A percentile compares a stretch with the other conserved stretches of the same genome.
These are phyloP conservation scores for Hylaeus volcanicus DNA, from an alignment of 1,140 invertebrate genomes.

Conservation along the genomic window DNA sequence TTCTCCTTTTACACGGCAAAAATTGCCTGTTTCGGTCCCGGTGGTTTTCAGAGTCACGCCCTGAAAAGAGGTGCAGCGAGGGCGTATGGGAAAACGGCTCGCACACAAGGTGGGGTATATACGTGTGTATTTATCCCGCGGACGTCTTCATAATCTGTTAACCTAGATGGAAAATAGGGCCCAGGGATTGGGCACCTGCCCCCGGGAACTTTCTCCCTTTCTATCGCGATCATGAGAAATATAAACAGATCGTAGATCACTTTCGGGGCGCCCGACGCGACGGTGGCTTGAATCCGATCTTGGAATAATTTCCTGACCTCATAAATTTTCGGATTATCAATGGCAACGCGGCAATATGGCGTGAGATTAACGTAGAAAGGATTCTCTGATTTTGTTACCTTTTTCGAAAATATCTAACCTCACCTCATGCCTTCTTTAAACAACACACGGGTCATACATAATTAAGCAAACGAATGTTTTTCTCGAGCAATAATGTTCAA, in stretches of 20 bases:
- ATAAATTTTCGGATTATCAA: conserved; percentile 10
- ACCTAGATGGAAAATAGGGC: conserved; percentile 59
- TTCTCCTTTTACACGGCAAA: conserved; percentile 1
- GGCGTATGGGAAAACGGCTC: conserved; percentile 60
- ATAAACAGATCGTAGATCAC: conserved; percentile 45
- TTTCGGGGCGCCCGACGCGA: neutral
- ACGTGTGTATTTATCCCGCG: conserved; percentile 58
- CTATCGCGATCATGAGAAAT: conserved; percentile 7
- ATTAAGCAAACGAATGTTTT: too few relatives aligned
- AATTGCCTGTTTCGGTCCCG: conserved; percentile 70
- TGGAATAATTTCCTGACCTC: conserved; percentile 15
- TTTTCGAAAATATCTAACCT: neutral
- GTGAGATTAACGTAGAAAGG: neutral
- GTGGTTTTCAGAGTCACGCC: conserved; percentile 80
- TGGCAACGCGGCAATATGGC: neutral
- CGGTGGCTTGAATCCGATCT: neutral
- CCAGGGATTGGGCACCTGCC: conserved; percentile 3
- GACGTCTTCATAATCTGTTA: conserved; percentile 77
- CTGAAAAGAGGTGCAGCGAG: conserved; percentile 59
- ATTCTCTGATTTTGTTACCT: neutral
- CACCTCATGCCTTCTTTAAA: too few relatives aligned
- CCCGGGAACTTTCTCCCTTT: neutral
- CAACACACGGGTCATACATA: too few relatives aligned
- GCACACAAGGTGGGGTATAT: conserved; percentile 54
- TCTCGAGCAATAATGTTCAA: too few relatives aligned